Evolutionary conservation across 2,888 invertebrate genomes (phyloP), one percentile per base, ranked within the genome.

Genomic region (Leucophenga montana): DNA sequence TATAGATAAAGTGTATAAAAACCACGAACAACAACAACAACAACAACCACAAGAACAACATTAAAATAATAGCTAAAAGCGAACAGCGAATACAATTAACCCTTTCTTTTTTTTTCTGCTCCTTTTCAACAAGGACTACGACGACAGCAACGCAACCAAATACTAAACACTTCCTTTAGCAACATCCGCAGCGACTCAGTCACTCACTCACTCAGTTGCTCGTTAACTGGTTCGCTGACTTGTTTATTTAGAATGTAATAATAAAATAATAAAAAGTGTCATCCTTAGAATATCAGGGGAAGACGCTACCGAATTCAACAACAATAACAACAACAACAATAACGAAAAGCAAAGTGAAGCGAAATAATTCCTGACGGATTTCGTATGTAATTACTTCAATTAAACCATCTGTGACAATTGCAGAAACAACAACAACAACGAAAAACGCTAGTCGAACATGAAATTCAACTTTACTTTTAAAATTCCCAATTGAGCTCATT

Each of bases 361-460:
- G 50, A 68, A 73, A 71, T 77, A 78, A 86, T 82, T 86, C 88
- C 87, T 85, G 79, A 84, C 86, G 87, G 87, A 86, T 87, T 88
- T 85, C 85, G 83, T 80, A 85, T 86, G 87, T 88, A 88, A 88
- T 88, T 88, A 88, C 87, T 87, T 84, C 88, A 88, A 88, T 88
- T 88, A 88, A 85, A 86, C 88, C 88, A 88, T 88, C 88, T 88
- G 88, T 88, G 88, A 88, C 88, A 88, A 88, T 88, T 88, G 86
- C 80, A 85, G 80, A 78, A 77, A 8, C 39, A 39, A 39, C 39
- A 39, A 11, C 39, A 39, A 39, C 39, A 39, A 39, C 39, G 11
- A 39, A 3, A 39, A 39, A 39, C 11, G 39, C 39, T 8, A 39
- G 39, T 39, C 78, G 77, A 86, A 86, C 86, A 86, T 82, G 86